A percentile compares a stretch with the other conserved stretches of the same genome.
Conservation (phyloP, 2,888 invertebrate species). For the Tryphoninae sp. region DNA sequence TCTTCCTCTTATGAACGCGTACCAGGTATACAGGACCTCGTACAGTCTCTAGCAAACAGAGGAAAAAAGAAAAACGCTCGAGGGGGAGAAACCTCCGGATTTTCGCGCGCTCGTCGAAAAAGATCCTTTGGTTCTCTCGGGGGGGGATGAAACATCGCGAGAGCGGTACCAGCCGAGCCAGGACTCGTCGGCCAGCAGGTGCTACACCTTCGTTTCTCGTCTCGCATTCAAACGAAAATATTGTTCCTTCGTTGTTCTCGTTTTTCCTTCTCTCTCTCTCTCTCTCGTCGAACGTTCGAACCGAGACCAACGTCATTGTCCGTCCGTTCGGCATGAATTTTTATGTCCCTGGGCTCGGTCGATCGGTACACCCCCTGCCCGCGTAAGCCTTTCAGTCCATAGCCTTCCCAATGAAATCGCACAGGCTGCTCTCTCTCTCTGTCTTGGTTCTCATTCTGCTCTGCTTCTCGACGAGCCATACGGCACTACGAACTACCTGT, state of each 20-base stretch:
- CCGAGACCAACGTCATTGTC: slow-evolving; percentile 68
- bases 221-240: slow-evolving; percentile 75
- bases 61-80: slow-evolving; percentile 3
- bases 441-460: slow-evolving; percentile 1
- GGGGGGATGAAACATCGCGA: neutral
- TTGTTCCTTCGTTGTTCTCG: slow-evolving; percentile 69
- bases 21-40: slow-evolving; percentile 37
- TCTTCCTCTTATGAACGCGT: slow-evolving; percentile 14
- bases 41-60: slow-evolving; percentile 12
- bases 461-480: slow-evolving; percentile 29
- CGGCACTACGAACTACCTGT: slow-evolving; percentile 51
- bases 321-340: slow-evolving; percentile 69
- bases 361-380: slow-evolving; percentile 66
- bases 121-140: slow-evolving; percentile 5
- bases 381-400: slow-evolving; percentile 75
- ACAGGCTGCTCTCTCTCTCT: slow-evolving; percentile 13
- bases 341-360: slow-evolving; percentile 67
- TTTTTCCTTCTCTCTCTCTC: slow-evolving; percentile 22
- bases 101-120: slow-evolving; percentile 35
- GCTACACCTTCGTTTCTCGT: slow-evolving; percentile 66
- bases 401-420: slow-evolving; percentile 9
- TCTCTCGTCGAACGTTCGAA: slow-evolving; percentile 67
- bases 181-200: slow-evolving; percentile 69
- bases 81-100: slow-evolving; percentile 47
- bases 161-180: slow-evolving; percentile 37